These are phyloP conservation scores for Urechis unicinctus DNA, from an alignment of 2,888 invertebrate species.

Conservation along the genomic window DNA sequence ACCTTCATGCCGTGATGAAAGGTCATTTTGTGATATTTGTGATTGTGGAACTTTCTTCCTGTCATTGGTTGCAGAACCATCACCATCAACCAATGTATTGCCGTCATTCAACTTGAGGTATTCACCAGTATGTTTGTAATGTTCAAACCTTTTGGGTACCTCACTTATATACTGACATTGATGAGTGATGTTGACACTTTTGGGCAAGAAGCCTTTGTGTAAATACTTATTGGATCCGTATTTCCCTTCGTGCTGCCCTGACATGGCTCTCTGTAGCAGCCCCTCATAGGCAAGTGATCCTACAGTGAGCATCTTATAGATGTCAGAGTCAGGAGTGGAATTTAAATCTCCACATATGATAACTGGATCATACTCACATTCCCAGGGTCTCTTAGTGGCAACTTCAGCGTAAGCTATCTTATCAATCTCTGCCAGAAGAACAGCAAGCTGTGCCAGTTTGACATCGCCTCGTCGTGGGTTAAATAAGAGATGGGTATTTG, in stretches of 20 bases:
- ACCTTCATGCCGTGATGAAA: too few relatives aligned
- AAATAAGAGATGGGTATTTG: constrained; percentile 86
- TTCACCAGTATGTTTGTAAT: too few relatives aligned
- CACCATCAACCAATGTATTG: too few relatives aligned
- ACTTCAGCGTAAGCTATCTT: constrained; percentile 55
- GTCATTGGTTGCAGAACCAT: too few relatives aligned
- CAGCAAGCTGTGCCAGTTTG: constrained; percentile 77
- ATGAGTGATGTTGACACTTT: constrained; percentile 51
- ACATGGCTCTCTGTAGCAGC: constrained; percentile 34
- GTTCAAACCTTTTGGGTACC: constrained; percentile 6
- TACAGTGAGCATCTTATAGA: constrained; percentile 64
- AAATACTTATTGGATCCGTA: constrained; percentile 18
- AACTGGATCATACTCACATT: constrained; percentile 62
- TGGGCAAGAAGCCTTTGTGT: constrained; percentile 39
- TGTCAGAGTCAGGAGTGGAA: constrained; percentile 66
- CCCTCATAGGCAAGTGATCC: constrained; percentile 57
- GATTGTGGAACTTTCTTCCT: too few relatives aligned
- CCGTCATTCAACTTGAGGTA: too few relatives aligned
- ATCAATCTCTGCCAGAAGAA: constrained; percentile 79
- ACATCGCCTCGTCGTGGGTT: constrained; percentile 86
- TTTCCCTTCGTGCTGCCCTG: constrained; percentile 30
- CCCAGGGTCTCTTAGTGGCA: neutral
- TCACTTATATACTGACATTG: constrained; percentile 47
- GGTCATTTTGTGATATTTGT: too few relatives aligned
- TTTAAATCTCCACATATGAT: constrained; percentile 93